phyloP scores from a whole-genome alignment of 2,797 vertebrate genomes.

The Coilia nasus region DNA sequence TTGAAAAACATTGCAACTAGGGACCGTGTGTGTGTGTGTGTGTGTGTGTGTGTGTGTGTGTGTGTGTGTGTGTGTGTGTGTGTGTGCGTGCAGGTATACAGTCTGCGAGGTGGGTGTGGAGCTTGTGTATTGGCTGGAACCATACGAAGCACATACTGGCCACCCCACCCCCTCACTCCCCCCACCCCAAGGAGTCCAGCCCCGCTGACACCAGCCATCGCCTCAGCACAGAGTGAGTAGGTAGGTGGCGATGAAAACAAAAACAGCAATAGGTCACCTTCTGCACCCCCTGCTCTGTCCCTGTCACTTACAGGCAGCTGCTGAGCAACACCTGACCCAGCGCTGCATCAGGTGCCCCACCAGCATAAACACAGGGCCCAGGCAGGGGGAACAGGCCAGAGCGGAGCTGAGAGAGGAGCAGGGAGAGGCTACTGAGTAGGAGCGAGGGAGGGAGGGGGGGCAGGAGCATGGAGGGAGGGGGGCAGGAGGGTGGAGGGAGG shows the following conservation, averaged over 20 bases:
- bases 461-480: background rate
- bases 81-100: background rate
- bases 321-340: slow-evolving; percentile 52
- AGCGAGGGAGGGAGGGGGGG: no score
- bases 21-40: background rate
- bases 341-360: slow-evolving; percentile 54
- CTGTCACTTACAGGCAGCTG: slow-evolving; percentile 61
- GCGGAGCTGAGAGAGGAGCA: background rate
- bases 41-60: background rate
- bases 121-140: no score
- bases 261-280: slow-evolving; percentile 59
- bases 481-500: background rate
- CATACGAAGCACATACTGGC: no score
- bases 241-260: no score
- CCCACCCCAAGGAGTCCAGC: slow-evolving; percentile 13
- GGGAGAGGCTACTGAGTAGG: no score
- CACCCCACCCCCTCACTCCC: no score
- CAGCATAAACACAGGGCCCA: slow-evolving; percentile 42
- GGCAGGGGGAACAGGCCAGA: background rate
- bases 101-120: background rate
- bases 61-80: background rate
- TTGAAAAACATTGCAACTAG: background rate
- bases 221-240: background rate
- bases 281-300: slow-evolving; percentile 1
- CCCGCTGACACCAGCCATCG: slow-evolving; percentile 35